A percentile compares a stretch with the other conserved stretches of the same genome.
phyloP scores from a whole-genome alignment of 2,113 vertebrate genomes.

The Pyrgilauda ruficollis region DNA sequence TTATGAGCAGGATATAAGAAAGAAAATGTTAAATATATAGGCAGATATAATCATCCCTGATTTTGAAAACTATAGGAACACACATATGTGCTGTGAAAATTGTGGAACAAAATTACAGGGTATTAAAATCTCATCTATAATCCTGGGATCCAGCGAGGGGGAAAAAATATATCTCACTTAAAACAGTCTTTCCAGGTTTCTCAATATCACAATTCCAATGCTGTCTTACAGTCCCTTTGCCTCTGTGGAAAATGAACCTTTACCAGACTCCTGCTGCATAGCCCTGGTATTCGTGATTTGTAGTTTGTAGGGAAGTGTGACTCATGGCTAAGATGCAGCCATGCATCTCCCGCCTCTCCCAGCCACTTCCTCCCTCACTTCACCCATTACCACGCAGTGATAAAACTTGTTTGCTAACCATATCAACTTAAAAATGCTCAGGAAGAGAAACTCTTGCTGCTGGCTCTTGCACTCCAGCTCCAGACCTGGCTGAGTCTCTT shows the following conservation, averaged over 20 bases:
- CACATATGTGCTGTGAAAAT: neutral
- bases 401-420: neutral
- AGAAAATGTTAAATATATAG: neutral
- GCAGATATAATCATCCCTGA: neutral
- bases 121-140: neutral
- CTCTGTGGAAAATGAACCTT: neutral
- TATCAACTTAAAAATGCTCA: neutral
- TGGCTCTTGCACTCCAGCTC: neutral
- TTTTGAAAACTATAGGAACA: neutral
- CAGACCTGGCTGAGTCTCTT: neutral
- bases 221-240: neutral
- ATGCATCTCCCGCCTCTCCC: neutral
- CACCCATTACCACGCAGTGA: fast-evolving
- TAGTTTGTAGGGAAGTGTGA: neutral
- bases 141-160: neutral
- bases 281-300: neutral
- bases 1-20: neutral
- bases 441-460: neutral
- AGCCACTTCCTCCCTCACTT: neutral
- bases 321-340: neutral
- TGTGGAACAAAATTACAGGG: neutral
- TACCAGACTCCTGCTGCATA: neutral
- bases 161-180: neutral
- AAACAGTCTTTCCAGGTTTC: neutral
- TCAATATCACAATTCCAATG: neutral